phyloP scores from a whole-genome alignment of 2,888 invertebrate genomes.

The Ophion ellenae region DNA sequence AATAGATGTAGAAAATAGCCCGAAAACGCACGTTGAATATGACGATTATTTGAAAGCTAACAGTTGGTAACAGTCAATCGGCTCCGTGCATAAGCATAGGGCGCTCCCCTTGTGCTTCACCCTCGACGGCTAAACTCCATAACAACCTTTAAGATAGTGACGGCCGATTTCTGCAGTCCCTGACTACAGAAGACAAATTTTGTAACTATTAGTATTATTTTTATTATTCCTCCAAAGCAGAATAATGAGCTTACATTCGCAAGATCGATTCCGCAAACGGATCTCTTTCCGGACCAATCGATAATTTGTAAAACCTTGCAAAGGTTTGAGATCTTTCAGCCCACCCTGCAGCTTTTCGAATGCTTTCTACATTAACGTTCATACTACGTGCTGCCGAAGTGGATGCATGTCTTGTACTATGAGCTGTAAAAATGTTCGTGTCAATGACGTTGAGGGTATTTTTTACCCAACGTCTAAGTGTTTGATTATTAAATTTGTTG shows the following conservation, averaged over 20 bases:
- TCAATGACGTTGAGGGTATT: neutral
- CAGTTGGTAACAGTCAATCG: too few species aligned
- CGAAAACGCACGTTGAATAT: too few species aligned
- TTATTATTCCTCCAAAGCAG: too few species aligned
- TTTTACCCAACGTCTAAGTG: constrained; percentile 26
- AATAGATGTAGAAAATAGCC: too few species aligned
- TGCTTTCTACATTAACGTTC: neutral
- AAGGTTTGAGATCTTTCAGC: neutral
- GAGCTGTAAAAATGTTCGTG: neutral
- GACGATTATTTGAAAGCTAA: too few species aligned
- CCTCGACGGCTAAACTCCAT: too few species aligned
- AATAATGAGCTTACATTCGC: too few species aligned
- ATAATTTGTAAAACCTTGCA: constrained; percentile 9
- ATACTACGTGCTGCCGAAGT: neutral
- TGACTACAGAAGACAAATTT: too few species aligned
- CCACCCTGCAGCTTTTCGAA: constrained; percentile 6
- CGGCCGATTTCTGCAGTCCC: neutral
- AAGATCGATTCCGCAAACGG: neutral
- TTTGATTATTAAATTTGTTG: neutral
- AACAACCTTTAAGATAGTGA: constrained; percentile 16
- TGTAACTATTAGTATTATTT: too few species aligned
- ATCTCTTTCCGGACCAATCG: constrained; percentile 1
- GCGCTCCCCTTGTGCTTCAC: too few species aligned
- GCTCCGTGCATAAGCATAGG: too few species aligned
- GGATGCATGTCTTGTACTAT: constrained; percentile 2